phyloP scores from a whole-genome alignment of 2,888 invertebrate species.

The Pterostichus niger region DNA sequence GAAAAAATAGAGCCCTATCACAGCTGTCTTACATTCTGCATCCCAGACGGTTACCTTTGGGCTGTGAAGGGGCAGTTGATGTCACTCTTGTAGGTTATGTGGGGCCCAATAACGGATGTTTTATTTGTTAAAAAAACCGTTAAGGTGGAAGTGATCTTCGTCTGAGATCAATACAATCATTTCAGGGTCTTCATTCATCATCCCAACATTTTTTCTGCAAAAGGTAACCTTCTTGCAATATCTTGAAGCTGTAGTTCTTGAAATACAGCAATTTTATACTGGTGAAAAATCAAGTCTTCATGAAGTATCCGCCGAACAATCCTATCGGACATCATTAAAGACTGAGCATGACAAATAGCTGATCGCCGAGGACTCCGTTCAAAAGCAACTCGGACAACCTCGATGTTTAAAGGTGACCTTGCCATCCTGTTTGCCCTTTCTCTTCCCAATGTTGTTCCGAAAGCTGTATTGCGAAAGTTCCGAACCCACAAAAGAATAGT shows the following conservation, averaged over 20 bases:
- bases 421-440: conserved; percentile 55
- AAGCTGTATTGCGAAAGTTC: conserved; percentile 52
- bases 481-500: conserved; percentile 60
- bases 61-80: neutral
- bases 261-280: conserved; percentile 50
- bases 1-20: too few relatives aligned
- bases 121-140: conserved; percentile 53
- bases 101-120: conserved; percentile 28
- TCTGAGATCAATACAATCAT: conserved; percentile 54
- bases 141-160: conserved; percentile 51
- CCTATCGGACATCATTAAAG: conserved; percentile 65
- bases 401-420: conserved; percentile 61
- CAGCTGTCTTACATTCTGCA: conserved; percentile 41
- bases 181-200: too few relatives aligned
- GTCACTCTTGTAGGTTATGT: neutral
- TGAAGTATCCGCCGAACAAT: conserved; percentile 71
- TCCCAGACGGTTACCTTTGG: conserved; percentile 43
- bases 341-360: conserved; percentile 57
- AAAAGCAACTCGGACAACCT: conserved; percentile 38
- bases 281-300: conserved; percentile 69
- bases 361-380: conserved; percentile 61
- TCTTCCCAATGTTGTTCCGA: conserved; percentile 30
- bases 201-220: conserved; percentile 58
- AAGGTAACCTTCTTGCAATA: conserved; percentile 42
- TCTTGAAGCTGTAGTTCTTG: conserved; percentile 62